phyloP scores from a whole-genome alignment of 2,888 invertebrate genomes.

The Digitonthophagus gazella region DNA sequence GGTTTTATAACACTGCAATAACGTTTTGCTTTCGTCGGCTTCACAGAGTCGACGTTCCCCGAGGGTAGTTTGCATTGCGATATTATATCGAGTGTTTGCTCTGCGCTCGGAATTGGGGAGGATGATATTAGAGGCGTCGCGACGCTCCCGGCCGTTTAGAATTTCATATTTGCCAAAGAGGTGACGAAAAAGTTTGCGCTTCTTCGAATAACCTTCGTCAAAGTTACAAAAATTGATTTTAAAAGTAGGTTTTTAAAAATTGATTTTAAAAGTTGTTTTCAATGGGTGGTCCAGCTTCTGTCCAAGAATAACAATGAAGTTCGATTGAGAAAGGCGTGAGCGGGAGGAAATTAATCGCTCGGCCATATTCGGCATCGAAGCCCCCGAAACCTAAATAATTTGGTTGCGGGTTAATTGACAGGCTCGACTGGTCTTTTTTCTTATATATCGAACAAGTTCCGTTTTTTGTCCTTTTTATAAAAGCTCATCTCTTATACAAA shows the following conservation, averaged over 20 bases:
- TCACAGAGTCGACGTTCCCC: conserved; percentile 8
- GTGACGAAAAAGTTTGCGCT: too few species aligned
- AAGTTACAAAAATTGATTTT: too few species aligned
- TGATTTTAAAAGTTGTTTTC: not conserved
- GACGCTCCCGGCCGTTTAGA: conserved; percentile 46
- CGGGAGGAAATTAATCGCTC: not conserved
- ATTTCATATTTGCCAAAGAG: conserved; percentile 48
- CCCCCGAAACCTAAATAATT: not conserved
- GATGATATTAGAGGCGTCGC: conserved; percentile 44
- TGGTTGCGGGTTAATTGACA: not conserved
- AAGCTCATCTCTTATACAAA: not conserved
- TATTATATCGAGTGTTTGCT: conserved; percentile 38
- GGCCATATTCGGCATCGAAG: not conserved
- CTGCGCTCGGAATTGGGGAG: conserved; percentile 37
- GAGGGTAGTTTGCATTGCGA: conserved; percentile 30
- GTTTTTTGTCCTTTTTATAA: not conserved
- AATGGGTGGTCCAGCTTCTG: not conserved
- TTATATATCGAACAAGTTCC: not conserved
- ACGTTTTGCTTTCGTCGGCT: conserved; percentile 16
- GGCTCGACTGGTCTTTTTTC: not conserved
- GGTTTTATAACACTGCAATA: conserved; percentile 17
- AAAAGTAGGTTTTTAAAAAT: too few species aligned
- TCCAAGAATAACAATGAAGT: not conserved
- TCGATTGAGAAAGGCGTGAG: not conserved
- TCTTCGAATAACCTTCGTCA: too few species aligned